These are phyloP conservation scores for Idaea aversata DNA, from an alignment of 2,888 invertebrate species.

Conservation along the genomic window DNA sequence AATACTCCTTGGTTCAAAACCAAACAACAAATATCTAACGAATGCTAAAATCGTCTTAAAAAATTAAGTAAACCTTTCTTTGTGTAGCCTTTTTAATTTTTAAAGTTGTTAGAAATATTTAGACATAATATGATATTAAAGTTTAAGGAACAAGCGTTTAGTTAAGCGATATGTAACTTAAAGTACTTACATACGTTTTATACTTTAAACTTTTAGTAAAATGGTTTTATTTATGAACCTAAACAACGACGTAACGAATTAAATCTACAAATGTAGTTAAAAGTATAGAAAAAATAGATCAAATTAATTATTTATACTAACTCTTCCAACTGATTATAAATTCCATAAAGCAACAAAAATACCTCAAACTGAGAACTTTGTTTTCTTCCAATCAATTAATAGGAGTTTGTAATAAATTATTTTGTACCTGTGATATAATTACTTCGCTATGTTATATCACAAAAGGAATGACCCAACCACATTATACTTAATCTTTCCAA, in stretches of 20 bases:
- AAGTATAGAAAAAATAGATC: slow-evolving; percentile 4
- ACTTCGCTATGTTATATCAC: slow-evolving; percentile 23
- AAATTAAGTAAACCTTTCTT: no score
- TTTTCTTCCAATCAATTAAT: slow-evolving; percentile 21
- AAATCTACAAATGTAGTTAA: slow-evolving; percentile 17
- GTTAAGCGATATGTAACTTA: background rate
- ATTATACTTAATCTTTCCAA: background rate
- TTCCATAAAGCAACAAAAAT: slow-evolving; percentile 36
- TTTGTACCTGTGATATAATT: slow-evolving; percentile 52
- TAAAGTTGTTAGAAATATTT: background rate
- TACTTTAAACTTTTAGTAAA: background rate
- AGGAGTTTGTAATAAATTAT: slow-evolving; percentile 20
- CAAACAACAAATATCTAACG: background rate
- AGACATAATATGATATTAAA: background rate
- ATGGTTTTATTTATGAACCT: slow-evolving; percentile 25
- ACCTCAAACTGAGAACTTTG: slow-evolving; percentile 31
- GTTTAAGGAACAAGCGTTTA: background rate
- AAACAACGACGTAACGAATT: slow-evolving; percentile 49
- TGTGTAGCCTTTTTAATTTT: no score
- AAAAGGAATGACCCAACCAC: slow-evolving; percentile 7
- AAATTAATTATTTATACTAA: slow-evolving; percentile 5
- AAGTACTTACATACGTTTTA: background rate
- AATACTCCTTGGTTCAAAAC: background rate
- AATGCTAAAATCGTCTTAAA: background rate
- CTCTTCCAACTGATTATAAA: slow-evolving; percentile 21